Evolutionary conservation across 2,113 vertebrate genomes (phyloP), one percentile per base, ranked within the genome.

Genomic region (Actinemys pallida): DNA sequence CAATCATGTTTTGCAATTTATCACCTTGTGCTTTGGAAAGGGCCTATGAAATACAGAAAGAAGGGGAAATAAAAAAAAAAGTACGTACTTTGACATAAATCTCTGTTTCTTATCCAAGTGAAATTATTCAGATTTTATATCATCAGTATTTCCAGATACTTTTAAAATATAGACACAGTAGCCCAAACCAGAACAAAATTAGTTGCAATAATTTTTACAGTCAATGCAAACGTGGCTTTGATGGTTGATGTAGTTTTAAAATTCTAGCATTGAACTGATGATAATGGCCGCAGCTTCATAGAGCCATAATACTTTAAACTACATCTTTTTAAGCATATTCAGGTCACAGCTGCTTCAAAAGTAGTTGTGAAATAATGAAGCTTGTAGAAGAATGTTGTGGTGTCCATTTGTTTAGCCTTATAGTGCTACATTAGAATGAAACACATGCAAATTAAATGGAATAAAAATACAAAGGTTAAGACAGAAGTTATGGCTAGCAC

Each of bases 361-460:
- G 5, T 59, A 84, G 57, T 45, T 31, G n/a, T 35, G 8, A 89
- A 94, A 94, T 50, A 1, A 53, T 85, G 25, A 13, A 76, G 27
- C 49, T 94, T 93, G 29, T 86, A 90, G 53, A 95, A 59, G 3
- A 81, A 8, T 19, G 87, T 93, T 86, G 90, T 59, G 17, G 52
- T 45, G 39, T 39, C 54, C 16, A 53, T 95, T 96, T 94, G 25
- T 83, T 93, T 82, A 50, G 53, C 12, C 56, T 95, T 93, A 93
- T 94, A 72, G 39, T 87, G 96, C 95, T 83, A 47, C 54, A 27
- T 49, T 91, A 96, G 91, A 84, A 52, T 90, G 87, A 92, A 93
- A 85, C 31, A 25, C 0, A 2, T 62, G 25, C 9, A 86, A 10
- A 80, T 45, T 94, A 95, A 97, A 96, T 89, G 89, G 95, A 95